A percentile compares a stretch with the other conserved stretches of the same genome.
These are phyloP conservation scores for Temnopleurus reevesii DNA, from an alignment of 53 echinoderm and acorn worm species.

Conservation along the genomic window DNA sequence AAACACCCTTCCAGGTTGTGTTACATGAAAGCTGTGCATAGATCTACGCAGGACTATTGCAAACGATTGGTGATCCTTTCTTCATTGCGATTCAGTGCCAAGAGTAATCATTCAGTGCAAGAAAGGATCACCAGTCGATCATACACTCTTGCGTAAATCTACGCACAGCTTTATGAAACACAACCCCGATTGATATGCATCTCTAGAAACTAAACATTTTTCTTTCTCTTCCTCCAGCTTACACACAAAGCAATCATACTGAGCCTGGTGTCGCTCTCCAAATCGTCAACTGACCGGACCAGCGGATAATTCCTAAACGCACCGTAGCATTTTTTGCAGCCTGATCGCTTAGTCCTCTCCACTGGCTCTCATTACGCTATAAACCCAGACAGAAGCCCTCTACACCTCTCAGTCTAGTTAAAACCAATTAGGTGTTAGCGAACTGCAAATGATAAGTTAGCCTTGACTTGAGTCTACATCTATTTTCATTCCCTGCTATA, in stretches of 20 bases:
- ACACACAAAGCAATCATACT: background rate
- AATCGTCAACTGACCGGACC: background rate
- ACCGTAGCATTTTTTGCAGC: conserved; percentile 15
- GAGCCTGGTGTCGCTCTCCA: background rate
- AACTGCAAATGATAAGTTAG: background rate
- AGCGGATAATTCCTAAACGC: background rate
- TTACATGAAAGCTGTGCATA: too few relatives aligned
- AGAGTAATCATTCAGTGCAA: too few relatives aligned
- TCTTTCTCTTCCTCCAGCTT: too few relatives aligned
- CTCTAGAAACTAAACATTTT: too few relatives aligned
- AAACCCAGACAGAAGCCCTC: background rate
- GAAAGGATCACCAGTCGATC: too few relatives aligned
- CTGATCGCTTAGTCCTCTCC: background rate
- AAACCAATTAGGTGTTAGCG: background rate
- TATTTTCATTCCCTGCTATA: background rate
- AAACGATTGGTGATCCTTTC: too few relatives aligned
- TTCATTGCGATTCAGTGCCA: too few relatives aligned
- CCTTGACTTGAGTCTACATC: background rate
- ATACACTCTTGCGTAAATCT: too few relatives aligned
- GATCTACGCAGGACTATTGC: too few relatives aligned
- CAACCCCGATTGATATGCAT: too few relatives aligned
- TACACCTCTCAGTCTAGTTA: background rate
- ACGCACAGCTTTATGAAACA: too few relatives aligned
- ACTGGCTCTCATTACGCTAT: conserved; percentile 19
- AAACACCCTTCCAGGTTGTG: too few relatives aligned